Conservation (phyloP, 1,140 invertebrate species). For the Ips nitidus region DNA sequence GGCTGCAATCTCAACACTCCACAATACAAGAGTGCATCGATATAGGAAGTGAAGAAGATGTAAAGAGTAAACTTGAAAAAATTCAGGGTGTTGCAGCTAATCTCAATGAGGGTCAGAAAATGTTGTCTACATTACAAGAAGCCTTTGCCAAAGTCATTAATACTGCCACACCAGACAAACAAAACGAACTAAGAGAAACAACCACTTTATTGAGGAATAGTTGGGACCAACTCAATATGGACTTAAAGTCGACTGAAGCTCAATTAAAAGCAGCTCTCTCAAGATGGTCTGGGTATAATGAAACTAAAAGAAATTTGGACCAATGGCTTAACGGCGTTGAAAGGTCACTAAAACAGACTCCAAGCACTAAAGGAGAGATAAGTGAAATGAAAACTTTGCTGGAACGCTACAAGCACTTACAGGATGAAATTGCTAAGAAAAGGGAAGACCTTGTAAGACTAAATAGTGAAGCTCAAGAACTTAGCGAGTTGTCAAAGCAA, state of each 20-base stretch:
- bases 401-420: slow-evolving; percentile 79
- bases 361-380: slow-evolving; percentile 76
- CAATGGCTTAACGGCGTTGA: slow-evolving; percentile 72
- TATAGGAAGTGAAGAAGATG: slow-evolving; percentile 73
- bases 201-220: slow-evolving; percentile 73
- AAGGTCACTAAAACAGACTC: slow-evolving; percentile 61
- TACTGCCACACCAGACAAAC: slow-evolving; percentile 76
- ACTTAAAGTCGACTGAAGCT: slow-evolving; percentile 74
- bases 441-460: slow-evolving; percentile 72
- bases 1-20: slow-evolving; percentile 75
- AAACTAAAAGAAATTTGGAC: slow-evolving; percentile 67
- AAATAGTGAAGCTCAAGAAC: slow-evolving; percentile 68
- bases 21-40: slow-evolving; percentile 80
- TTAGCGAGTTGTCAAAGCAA: slow-evolving; percentile 70
- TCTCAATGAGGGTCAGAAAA: slow-evolving; percentile 83
- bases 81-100: slow-evolving; percentile 69
- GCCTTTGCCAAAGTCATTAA: slow-evolving; percentile 83
- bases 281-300: slow-evolving; percentile 81
- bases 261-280: slow-evolving; percentile 74
- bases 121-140: slow-evolving; percentile 76
- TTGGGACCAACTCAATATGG: slow-evolving; percentile 82
- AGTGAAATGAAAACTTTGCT: slow-evolving; percentile 88
- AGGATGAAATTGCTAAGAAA: slow-evolving; percentile 73
- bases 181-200: slow-evolving; percentile 72
- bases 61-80: slow-evolving; percentile 83